Base-by-base conservation (phyloP, 2,888 invertebrate species). In the Caenorhabditis plicata region DNA sequence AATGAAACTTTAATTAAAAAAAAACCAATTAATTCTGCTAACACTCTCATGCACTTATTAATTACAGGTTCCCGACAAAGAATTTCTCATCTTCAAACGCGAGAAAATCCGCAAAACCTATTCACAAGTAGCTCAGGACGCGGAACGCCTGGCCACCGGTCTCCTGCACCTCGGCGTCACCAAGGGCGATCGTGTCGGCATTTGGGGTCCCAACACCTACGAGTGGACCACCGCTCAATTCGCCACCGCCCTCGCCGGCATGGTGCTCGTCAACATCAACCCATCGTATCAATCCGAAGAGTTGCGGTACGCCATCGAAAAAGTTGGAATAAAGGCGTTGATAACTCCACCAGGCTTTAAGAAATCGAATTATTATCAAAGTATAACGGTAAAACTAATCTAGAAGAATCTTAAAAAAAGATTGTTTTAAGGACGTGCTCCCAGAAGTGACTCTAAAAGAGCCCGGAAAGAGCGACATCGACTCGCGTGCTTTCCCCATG, bases 221-320 rank as follows among this genome's bases (percentile, higher is more conserved):
- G 88, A 90, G 77, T 92, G 91, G 91, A 86, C 88, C 56, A 72
- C 90, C 0, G 83, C 87, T 0, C 87, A 88, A 80, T 83, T 88
- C 78, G 90, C 88, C 0, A 86, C 88, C 1, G 86, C 88, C 0
- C 86, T 89, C 63, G 86, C 87, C 1, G 91, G 91, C 0, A 82
- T 89, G 2, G 84, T 89, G 25, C 82, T 89, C 81, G 90, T 89
- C 9, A 88, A 87, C 51, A 85, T 91, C 26, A 92, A 92, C 53
- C 85, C 91, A 0, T 86, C 86, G 0, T 90, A 88, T 78, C 86
- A 87, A 78, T 83, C 85, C 0, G 81, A 83, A 9, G 92, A 92
- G 80, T 71, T 91, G 1, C 84, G 87, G 42, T 89, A 88, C 78
- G 88, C 88, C 46, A 77, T 92, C 13, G 85, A 87, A 27, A 89